These are phyloP conservation scores for Psittacula echo DNA, from an alignment of 2,797 vertebrate genomes.

Conservation along the genomic window DNA sequence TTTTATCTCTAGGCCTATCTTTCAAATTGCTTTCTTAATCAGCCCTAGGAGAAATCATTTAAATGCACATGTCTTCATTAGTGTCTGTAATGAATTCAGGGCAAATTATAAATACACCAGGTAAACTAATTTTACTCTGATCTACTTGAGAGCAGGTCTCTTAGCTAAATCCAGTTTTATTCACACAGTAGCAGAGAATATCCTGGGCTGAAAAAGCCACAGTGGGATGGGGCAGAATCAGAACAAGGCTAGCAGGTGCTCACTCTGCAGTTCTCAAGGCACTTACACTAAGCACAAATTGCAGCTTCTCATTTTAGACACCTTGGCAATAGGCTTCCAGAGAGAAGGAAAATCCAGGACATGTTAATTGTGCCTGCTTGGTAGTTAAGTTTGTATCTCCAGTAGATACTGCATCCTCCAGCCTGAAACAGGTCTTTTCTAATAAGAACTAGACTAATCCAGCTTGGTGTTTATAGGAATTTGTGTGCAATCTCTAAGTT, in stretches of 20 bases:
- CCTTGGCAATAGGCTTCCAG: not conserved
- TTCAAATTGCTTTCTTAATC: not conserved
- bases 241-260: not conserved
- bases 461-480: not conserved
- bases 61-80: not conserved
- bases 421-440: not conserved
- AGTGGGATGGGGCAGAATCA: not conserved
- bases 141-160: not conserved
- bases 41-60: not conserved
- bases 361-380: not conserved
- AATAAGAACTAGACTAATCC: not conserved
- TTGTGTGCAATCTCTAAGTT: not conserved
- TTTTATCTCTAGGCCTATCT: not conserved
- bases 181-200: not conserved
- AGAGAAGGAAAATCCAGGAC: not conserved
- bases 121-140: not conserved
- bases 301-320: not conserved
- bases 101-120: not conserved
- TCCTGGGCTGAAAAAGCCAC: not conserved
- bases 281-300: not conserved
- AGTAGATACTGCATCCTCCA: not conserved
- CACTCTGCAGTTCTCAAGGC: not conserved
- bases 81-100: not conserved
- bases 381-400: not conserved
- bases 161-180: not conserved